Evolutionary conservation across 2,888 invertebrate genomes (phyloP).

Genomic region (Limnephilus lunatus): DNA sequence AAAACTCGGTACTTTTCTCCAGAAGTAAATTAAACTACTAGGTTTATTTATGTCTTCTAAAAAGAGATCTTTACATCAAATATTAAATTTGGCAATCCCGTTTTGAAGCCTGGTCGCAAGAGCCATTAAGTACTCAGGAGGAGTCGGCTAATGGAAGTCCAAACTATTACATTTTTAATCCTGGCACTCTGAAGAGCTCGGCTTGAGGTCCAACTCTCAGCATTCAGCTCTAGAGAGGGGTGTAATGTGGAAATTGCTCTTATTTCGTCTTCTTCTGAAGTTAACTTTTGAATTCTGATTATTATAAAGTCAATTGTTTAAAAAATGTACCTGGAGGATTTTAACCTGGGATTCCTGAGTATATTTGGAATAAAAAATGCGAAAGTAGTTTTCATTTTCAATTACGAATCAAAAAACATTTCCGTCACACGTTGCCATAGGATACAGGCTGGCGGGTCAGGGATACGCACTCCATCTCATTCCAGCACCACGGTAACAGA

Average conservation of each 20-base stretch:
- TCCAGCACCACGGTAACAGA: too few relatives aligned
- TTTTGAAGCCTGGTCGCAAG: not conserved
- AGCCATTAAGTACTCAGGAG: constrained; percentile 27
- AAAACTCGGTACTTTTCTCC: too few relatives aligned
- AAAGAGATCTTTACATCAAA: not conserved
- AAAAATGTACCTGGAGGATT: too few relatives aligned
- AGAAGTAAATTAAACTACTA: too few relatives aligned
- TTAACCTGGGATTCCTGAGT: not conserved
- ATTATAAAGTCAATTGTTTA: not conserved
- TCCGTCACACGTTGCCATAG: too few relatives aligned
- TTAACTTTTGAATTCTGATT: not conserved
- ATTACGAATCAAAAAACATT: too few relatives aligned
- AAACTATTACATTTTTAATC: constrained; percentile 56
- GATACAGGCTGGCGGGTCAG: too few relatives aligned
- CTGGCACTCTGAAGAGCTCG: constrained; percentile 20
- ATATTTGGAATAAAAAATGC: too few relatives aligned
- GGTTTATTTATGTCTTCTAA: not conserved
- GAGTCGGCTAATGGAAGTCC: constrained; percentile 54
- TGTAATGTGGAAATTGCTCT: constrained; percentile 34
- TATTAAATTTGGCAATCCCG: not conserved
- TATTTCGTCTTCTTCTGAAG: not conserved
- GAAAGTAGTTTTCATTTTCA: too few relatives aligned
- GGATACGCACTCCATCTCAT: too few relatives aligned
- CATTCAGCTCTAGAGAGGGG: not conserved
- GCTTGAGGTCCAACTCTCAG: not conserved